phyloP scores from a whole-genome alignment of 2,113 vertebrate genomes.

The Siphamia tubifer region DNA sequence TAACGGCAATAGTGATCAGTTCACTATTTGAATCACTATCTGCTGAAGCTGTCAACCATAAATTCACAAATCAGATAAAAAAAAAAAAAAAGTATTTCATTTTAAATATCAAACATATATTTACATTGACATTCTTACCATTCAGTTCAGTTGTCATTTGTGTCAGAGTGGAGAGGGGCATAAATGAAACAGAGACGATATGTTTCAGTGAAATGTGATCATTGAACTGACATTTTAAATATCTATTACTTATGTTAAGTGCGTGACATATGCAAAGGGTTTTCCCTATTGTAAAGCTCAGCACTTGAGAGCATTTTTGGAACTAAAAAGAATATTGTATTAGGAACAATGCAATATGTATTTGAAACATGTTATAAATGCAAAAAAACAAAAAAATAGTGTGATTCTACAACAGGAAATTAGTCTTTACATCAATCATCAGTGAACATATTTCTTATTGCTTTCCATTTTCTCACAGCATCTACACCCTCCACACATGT shows the following conservation, averaged over 20 bases:
- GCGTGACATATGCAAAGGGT: not conserved
- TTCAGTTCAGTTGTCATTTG: not conserved
- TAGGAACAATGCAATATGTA: not conserved
- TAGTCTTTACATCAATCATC: no score
- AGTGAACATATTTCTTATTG: no score
- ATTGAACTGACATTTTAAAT: not conserved
- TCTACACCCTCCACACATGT: no score
- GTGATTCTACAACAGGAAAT: no score
- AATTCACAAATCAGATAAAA: not conserved
- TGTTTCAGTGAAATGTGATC: not conserved
- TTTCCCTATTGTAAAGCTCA: not conserved
- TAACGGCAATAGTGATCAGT: conserved; percentile 20
- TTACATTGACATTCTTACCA: not conserved
- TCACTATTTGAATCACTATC: not conserved
- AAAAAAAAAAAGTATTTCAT: not conserved
- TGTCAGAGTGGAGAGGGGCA: not conserved
- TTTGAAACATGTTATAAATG: no score
- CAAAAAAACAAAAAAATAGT: no score
- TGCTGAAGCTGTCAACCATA: not conserved
- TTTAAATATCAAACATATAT: not conserved
- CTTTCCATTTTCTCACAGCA: no score
- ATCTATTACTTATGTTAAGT: not conserved
- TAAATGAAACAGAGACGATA: not conserved
- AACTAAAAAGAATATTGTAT: no score
- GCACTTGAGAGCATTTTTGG: not conserved